Evolutionary conservation across 1,140 invertebrate species (phyloP), one percentile per base, ranked within the genome.

Genomic region (Oscheius sp.): DNA sequence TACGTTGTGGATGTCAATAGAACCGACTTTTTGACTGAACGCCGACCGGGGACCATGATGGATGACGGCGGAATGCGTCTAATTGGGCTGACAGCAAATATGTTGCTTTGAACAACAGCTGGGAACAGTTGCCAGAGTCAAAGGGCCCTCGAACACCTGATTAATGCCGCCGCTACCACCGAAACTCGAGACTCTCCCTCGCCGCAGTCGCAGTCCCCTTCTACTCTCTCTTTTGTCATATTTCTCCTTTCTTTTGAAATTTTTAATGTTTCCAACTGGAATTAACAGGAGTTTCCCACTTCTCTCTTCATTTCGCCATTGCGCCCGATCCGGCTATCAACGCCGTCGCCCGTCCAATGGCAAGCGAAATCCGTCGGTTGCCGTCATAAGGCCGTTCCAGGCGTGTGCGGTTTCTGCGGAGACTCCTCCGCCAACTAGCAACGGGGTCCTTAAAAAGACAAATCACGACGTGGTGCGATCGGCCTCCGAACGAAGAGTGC

Each of bases 61-160:
- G 49, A 55, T 55, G 23, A 23, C 49, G 7, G 7, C 7, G 7
- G 7, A 7, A 13, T 13, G 7, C 28, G 7, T 55, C 49, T 55
- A 42, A n/a, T 10, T n/a, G 49, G 10, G 38, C 10, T 42, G 38
- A 42, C 7, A 23, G 49, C 49, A 55, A 55, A 55, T 55, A 55
- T 55, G 49, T 55, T 55, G 49, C 49, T 55, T 55, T 55, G 49
- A 55, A 55, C 49, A 55, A 55, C 49, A 55, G 49, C 49, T 55
- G 49, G 49, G 49, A 55, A 55, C 49, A 55, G 49, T 55, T 55
- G n/a, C n/a, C n/a, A n/a, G n/a, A n/a, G 49, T 23, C 15, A 23
- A 15, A 7, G 38, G 7, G 4, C 28, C 7, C 4, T 23, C 15
- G 49, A 55, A 55, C 49, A 55, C 49, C 49, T 55, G 49, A 55